Evolutionary conservation across 2,113 vertebrate species (phyloP), one percentile per base, ranked within the genome.

Genomic region (Alexandromys fortis): DNA sequence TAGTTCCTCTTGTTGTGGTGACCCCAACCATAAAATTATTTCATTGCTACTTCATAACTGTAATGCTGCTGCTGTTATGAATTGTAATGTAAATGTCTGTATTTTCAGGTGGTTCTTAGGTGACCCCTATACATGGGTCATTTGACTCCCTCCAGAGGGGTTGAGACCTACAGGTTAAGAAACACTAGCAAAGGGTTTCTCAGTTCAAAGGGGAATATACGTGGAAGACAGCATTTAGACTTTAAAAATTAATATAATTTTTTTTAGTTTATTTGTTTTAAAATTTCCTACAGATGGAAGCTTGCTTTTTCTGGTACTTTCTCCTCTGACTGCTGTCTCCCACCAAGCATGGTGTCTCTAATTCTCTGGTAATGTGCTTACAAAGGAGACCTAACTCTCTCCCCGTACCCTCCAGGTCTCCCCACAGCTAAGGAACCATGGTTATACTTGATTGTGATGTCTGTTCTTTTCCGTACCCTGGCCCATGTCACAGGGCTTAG

Each of bases 181-280:
- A 42, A 55, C 11, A 55, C n/a, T 42, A 13, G n/a, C 55, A 42
- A 83, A 42, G 21, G 24, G 42, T 82, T 96, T 89, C 33, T 92
- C 70, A 95, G 90, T 88, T 96, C 55, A 89, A 93, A 90, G 28
- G 65, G 33, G 49, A 86, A 92, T 70, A 72, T 83, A 63, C 7
- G 90, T 68, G 38, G 70, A 95, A 83, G 12, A 61, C 4, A 65
- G 33, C 88, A 49, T 47, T 86, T 78, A 52, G 28, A 92, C 7
- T 68, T 68, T 76, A 35, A 94, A 93, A 94, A 72, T 78, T 87
- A 90, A 89, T 47, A 4, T 73, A 63, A 63, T 67, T 95, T 92
- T 95, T 58, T 58, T 96, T 77, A 91, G 75, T 72, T 92, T 21
- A 86, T 78, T 88, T 76, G 58, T 52, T 94, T 83, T 73, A 11